Conservation (phyloP, 2,888 invertebrate species). For the Agapetus fuscipes region DNA sequence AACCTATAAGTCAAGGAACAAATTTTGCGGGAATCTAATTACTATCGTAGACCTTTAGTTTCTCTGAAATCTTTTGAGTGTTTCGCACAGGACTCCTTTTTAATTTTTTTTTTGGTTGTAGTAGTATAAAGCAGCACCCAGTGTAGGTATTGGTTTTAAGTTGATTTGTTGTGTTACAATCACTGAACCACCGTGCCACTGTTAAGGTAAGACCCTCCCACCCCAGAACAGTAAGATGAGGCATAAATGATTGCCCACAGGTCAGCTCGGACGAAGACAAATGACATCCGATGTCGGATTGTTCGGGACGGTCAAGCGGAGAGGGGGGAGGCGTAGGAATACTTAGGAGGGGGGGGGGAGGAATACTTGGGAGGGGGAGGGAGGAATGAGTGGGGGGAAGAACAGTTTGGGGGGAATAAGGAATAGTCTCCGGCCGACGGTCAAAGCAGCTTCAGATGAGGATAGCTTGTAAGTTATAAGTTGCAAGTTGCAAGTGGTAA, state of each 20-base stretch:
- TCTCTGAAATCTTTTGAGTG: too few species aligned
- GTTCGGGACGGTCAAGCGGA: slow-evolving; percentile 21
- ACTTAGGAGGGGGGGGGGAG: slow-evolving; percentile 29
- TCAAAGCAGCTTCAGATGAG: too few species aligned
- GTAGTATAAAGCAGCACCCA: too few species aligned
- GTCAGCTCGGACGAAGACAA: slow-evolving; percentile 48
- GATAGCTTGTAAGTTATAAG: too few species aligned
- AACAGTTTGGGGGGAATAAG: slow-evolving; percentile 3
- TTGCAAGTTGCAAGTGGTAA: too few species aligned
- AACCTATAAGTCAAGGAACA: too few species aligned
- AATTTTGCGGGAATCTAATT: too few species aligned
- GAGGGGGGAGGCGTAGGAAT: slow-evolving; percentile 25
- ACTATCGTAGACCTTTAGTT: too few species aligned
- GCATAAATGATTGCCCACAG: slow-evolving; percentile 46
- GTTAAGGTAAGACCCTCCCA: slow-evolving; percentile 22
- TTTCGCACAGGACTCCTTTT: too few species aligned
- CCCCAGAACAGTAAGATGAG: slow-evolving; percentile 43
- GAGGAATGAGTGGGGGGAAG: slow-evolving; percentile 26
- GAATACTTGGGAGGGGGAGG: slow-evolving; percentile 22
- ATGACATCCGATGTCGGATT: slow-evolving; percentile 45
- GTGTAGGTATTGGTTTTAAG: too few species aligned
- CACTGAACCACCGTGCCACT: slow-evolving; percentile 24
- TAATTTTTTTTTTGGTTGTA: too few species aligned
- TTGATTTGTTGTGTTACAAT: too few species aligned
- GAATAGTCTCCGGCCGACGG: slow-evolving; percentile 6